Evolutionary conservation across 2,113 vertebrate genomes (phyloP).

Genomic region (Neofelis nebulosa): DNA sequence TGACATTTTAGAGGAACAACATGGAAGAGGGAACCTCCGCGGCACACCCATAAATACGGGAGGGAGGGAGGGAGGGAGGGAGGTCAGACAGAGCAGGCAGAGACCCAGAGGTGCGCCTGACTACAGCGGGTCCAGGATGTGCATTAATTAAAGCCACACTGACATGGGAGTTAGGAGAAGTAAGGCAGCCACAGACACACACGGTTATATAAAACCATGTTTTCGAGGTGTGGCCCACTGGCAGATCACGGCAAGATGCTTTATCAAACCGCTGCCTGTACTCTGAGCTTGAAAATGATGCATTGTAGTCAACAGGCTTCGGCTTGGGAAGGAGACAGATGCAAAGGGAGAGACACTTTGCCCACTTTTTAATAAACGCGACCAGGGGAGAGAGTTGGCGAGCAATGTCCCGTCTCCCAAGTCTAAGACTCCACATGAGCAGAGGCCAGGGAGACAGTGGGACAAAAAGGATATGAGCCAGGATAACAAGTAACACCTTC

Average conservation of each 20-base stretch:
- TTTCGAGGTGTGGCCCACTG: background rate
- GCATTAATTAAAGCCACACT: background rate
- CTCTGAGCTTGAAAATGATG: background rate
- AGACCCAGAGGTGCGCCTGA: background rate
- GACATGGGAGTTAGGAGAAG: fast-evolving
- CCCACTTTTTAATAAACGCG: constrained; percentile 44
- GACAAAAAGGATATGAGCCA: background rate
- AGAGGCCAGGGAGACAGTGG: background rate
- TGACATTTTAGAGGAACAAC: background rate
- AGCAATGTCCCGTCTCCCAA: background rate
- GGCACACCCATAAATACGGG: background rate
- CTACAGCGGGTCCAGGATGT: fast-evolving
- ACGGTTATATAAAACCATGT: background rate
- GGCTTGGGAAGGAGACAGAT: background rate
- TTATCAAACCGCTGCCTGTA: constrained; percentile 7
- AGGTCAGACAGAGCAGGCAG: background rate
- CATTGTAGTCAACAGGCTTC: background rate
- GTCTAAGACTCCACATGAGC: background rate
- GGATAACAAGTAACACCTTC: constrained; percentile 65
- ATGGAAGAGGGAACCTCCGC: background rate
- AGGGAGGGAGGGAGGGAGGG: background rate
- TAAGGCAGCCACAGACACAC: background rate
- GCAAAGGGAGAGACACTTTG: background rate
- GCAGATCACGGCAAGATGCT: background rate
- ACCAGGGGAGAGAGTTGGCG: constrained; percentile 46